These are phyloP conservation scores for Sebastes itinus DNA, from an alignment of 2,797 vertebrate species.

Conservation along the genomic window DNA sequence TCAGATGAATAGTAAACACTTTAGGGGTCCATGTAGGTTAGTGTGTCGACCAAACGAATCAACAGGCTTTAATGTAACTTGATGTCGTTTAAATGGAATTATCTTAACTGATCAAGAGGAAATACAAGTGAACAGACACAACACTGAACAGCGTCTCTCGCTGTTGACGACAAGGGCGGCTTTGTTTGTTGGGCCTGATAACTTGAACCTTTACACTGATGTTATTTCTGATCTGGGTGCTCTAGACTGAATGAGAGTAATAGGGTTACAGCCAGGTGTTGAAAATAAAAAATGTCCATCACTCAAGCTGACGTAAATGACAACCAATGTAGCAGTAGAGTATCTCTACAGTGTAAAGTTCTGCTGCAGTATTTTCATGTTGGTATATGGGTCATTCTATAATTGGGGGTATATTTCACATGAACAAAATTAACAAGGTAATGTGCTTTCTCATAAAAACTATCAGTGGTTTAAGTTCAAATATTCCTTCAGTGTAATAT, in stretches of 20 bases:
- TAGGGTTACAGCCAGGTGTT: not conserved
- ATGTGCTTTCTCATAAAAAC: too few relatives aligned
- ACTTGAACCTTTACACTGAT: conserved; percentile 4
- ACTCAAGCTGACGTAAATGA: not conserved
- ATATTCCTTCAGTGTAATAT: too few relatives aligned
- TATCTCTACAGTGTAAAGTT: not conserved
- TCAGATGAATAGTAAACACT: not conserved
- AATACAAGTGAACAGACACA: not conserved
- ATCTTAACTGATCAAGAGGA: conserved; percentile 13
- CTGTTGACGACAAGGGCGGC: conserved; percentile 21
- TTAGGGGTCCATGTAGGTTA: not conserved
- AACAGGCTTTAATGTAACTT: not conserved
- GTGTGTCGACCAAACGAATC: not conserved
- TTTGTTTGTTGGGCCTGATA: conserved; percentile 16
- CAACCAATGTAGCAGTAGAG: not conserved
- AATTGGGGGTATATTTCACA: too few relatives aligned
- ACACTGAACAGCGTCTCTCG: not conserved
- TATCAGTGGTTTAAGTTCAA: too few relatives aligned
- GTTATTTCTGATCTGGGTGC: conserved; percentile 14
- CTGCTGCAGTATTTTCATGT: not conserved
- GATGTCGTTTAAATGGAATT: not conserved
- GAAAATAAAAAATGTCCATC: not conserved
- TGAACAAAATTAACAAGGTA: too few relatives aligned
- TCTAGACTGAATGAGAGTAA: conserved; percentile 1
- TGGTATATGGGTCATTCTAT: too few relatives aligned